phyloP scores from a whole-genome alignment of 1,140 invertebrate genomes.

The Papilio glaucus region DNA sequence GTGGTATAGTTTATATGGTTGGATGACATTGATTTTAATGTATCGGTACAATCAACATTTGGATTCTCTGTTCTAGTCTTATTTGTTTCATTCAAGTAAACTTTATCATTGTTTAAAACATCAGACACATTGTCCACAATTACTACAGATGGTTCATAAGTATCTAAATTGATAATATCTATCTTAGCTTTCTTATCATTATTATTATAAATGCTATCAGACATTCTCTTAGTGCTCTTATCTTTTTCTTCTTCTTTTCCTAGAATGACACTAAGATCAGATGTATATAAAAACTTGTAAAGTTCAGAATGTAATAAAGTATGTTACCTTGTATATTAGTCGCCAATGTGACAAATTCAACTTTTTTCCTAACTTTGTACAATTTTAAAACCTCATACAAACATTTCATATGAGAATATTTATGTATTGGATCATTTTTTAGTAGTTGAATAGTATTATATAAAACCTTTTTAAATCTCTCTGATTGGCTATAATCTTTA shows the following conservation, averaged over 20 bases:
- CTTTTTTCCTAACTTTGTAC: conserved; percentile 48
- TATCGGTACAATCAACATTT: neutral
- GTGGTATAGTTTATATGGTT: neutral
- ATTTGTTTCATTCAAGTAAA: neutral
- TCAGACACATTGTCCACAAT: neutral
- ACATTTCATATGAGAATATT: conserved; percentile 54
- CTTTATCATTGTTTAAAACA: conserved; percentile 5
- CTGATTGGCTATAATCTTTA: conserved; percentile 46
- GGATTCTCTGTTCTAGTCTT: conserved; percentile 20
- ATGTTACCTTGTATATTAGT: conserved; percentile 45
- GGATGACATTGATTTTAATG: neutral
- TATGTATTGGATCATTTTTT: conserved; percentile 50
- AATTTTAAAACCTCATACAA: conserved; percentile 52
- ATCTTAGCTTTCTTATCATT: conserved; percentile 36
- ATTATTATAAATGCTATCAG: neutral
- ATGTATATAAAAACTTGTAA: conserved; percentile 25
- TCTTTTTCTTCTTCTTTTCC: neutral
- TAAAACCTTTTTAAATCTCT: conserved; percentile 47
- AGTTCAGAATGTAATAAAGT: neutral
- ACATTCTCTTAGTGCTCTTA: conserved; percentile 26
- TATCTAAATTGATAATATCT: conserved; percentile 41
- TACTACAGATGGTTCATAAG: conserved; percentile 22
- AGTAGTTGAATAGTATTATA: conserved; percentile 43
- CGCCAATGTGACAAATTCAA: conserved; percentile 51
- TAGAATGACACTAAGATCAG: conserved; percentile 7